Evolutionary conservation across 2,888 invertebrate genomes (phyloP), one percentile per base, ranked within the genome.

Genomic region (Sarcophaga rosellei): DNA sequence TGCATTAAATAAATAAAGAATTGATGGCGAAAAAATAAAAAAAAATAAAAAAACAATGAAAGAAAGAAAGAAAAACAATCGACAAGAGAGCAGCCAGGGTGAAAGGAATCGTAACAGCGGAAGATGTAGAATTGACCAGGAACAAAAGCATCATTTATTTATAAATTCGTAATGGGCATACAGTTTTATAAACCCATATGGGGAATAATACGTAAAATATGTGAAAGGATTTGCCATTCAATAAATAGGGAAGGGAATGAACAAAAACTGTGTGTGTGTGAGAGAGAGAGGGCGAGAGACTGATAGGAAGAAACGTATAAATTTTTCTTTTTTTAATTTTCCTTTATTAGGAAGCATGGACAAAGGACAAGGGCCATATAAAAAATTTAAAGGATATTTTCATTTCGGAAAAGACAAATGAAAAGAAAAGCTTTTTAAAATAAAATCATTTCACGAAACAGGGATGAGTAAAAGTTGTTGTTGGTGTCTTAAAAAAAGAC

Each of bases 1-100:
- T 84, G 86, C 86, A 86, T 86, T 86, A 86, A 84, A 86, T 77
- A 84, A 81, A 85, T 81, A 81, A 78, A 75, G 74, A 66, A 78
- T 84, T 84, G 77, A 65, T 70, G 61, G 78, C 0, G 35, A 17
- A 15, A 79, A 75, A 70, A 44, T 61, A 70, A 70, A 62, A 44
- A 23, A 62, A 75, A 69, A 68, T 35, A 75, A 75, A 68, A 53
- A 35, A 73, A 66, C 12, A 25, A 25, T 63, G 20, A 35, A 35
- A 11, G 61, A 69, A 23, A 57, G 23, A 23, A 47, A 65, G 53
- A 57, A 84, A 47, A n/a, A 70, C 63, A 70, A 53, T 53, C 17
- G 53, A 17, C 17, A 53, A 53, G 12, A 53, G 12, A 53, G 53
- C 53, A 53, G 53, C 53, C 4, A 1, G 17, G 53, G 12, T 4